A percentile compares a stretch with the other conserved stretches of the same genome.
These are phyloP conservation scores for Plemyria rubiginata DNA, from an alignment of 2,888 invertebrate genomes.

Conservation along the genomic window DNA sequence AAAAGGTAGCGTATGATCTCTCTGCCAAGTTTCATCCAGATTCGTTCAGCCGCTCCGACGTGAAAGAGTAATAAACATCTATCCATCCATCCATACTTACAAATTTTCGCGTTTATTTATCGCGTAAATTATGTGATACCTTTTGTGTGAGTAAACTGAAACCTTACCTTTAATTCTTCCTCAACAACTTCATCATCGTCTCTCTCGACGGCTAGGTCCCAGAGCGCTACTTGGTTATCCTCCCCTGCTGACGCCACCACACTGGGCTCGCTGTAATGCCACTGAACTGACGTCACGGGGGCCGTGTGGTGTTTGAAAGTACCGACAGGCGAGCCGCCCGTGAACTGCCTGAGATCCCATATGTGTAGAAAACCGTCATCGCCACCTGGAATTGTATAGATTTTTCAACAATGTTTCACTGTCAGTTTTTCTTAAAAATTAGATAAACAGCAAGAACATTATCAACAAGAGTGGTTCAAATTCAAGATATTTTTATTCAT, in stretches of 20 bases:
- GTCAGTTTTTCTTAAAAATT: not conserved
- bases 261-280: slow-evolving; percentile 97
- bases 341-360: slow-evolving; percentile 97
- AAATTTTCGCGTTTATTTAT: too few relatives aligned
- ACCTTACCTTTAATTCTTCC: slow-evolving; percentile 77
- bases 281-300: slow-evolving; percentile 97
- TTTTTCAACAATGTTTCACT: not conserved
- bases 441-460: too few relatives aligned
- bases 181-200: slow-evolving; percentile 87
- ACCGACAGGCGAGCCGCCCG: slow-evolving; percentile 92
- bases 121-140: too few relatives aligned
- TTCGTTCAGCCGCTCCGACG: too few relatives aligned
- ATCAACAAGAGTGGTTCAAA: too few relatives aligned
- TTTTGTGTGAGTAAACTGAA: too few relatives aligned
- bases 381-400: slow-evolving; percentile 87
- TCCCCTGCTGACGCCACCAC: slow-evolving; percentile 97
- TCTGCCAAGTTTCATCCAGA: too few relatives aligned
- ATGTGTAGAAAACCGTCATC: slow-evolving; percentile 97
- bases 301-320: slow-evolving; percentile 97
- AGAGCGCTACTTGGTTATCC: slow-evolving; percentile 97
- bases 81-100: too few relatives aligned
- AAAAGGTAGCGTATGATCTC: too few relatives aligned
- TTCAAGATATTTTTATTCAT: too few relatives aligned
- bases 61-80: too few relatives aligned
- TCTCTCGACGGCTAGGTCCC: slow-evolving; percentile 97